Evolutionary conservation across 2,113 vertebrate genomes (phyloP), one percentile per base, ranked within the genome.

Genomic region (Bubo bubo): DNA sequence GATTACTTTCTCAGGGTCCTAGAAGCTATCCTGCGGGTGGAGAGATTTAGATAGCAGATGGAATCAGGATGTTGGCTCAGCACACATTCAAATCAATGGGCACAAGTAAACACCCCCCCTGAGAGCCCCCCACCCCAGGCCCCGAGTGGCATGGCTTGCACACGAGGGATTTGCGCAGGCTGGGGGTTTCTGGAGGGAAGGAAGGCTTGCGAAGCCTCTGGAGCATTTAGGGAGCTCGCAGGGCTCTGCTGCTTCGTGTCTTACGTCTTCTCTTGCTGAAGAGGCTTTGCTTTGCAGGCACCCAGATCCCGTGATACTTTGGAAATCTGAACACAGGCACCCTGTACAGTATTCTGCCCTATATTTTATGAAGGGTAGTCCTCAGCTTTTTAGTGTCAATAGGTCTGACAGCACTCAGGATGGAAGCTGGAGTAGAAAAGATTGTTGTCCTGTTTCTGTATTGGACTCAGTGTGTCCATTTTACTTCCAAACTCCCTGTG

Each of bases 1-100:
- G 94, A 79, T 93, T 94, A 91, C 93, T 96, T 95, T 95, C 87
- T 73, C 81, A 50, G 95, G 89, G 87, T 67, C 91, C 89, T 90
- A 85, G 87, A 80, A 88, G 74, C 70, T 83, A 56, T 95, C 76
- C 83, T 91, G 89, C 5, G 63, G 84, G 81, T 62, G 37, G 45
- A 8, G 84, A 76, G 94, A 50, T 88, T 72, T 34, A 73, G 93
- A 71, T 34, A 94, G 93, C 12, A 28, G 73, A 85, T 67, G 87
- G 74, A 89, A 93, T 68, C 0, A 0, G 80, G 88, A 62, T 37
- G 35, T 58, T 89, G 80, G 93, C 76, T 91, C 70, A 66, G 90
- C 67, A 16, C 72, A 34, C 1, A 2, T 62, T 84, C 76, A 21
- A 24, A 17, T 9, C 34, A 1, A 37, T 3, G 68, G 72, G 60